These are phyloP conservation scores for Suncus etruscus DNA, from an alignment of 2,113 vertebrate species.

Conservation along the genomic window DNA sequence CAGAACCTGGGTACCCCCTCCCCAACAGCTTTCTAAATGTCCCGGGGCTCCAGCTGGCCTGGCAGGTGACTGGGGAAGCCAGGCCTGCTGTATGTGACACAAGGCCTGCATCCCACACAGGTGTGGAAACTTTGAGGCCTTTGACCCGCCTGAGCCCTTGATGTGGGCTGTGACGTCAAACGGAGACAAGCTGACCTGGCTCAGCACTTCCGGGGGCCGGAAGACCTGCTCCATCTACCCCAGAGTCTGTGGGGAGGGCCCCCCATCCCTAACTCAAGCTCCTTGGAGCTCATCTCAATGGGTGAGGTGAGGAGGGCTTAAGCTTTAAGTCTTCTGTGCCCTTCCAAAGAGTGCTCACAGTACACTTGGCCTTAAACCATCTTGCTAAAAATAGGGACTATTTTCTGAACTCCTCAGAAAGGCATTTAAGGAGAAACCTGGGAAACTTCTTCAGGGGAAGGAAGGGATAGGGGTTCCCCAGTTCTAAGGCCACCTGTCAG, in stretches of 20 bases:
- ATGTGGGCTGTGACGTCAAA: slow-evolving; percentile 71
- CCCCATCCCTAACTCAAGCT: not conserved
- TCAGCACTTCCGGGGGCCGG: slow-evolving; percentile 65
- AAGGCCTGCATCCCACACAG: not conserved
- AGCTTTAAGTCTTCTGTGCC: not conserved
- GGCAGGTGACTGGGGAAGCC: no score
- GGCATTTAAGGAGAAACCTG: not conserved
- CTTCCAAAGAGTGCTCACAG: not conserved
- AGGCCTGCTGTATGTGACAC: not conserved
- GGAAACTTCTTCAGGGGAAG: no score
- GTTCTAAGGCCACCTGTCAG: no score
- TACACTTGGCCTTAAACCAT: no score
- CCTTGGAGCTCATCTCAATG: not conserved
- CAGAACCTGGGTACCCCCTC: not conserved
- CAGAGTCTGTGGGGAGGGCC: slow-evolving; percentile 63
- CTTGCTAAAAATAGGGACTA: no score
- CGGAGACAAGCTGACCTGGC: slow-evolving; percentile 51
- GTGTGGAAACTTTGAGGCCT: slow-evolving; percentile 40
- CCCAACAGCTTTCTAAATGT: accelerated
- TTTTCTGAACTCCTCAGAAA: no score
- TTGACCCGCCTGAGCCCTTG: slow-evolving; percentile 49
- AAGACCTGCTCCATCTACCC: slow-evolving; percentile 67
- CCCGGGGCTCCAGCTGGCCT: not conserved
- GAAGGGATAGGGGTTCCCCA: no score
- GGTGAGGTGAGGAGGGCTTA: accelerated